Base-by-base conservation (phyloP, 2,888 invertebrate species). In the Tenthredo distinguenda region DNA sequence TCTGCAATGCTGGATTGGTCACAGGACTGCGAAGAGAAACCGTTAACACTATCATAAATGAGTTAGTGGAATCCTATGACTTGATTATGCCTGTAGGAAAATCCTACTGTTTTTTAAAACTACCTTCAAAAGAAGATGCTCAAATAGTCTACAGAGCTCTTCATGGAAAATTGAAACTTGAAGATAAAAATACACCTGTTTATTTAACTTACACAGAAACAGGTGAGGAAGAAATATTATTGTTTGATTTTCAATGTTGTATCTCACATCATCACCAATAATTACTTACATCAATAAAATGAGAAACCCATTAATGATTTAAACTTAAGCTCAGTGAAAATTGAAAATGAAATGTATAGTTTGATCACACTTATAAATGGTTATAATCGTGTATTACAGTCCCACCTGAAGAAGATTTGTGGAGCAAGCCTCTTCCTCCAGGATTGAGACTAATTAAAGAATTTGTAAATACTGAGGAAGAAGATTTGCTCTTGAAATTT, bases 1-100 rank as follows among this genome's bases (percentile, higher is more conserved):
- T 99, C n/a, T 97, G 97, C 89, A 99, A 99, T 94, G 97, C 96
- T 40, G 99, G 99, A 0, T 95, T 98, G 86, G 97, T 96, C 2
- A 98, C 97, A 88, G 97, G 98, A 6, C 94, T 98, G 34, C 94
- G 95, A 6, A 96, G 96, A 91, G 96, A 96, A 90, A 91, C 94
- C 76, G 90, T 98, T 12, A 91, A 96, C 6, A 91, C 94, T 68
- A 92, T 95, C 6, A 95, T 96, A 84, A 90, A 93, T 5, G 90
- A 94, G 85, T 94, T 94, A 92, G 95, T 96, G 0, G 86, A 90
- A 34, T 91, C 97, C 1, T 94, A 95, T 31, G 95, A 95, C 77
- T 95, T 97, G 58, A 92, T 96, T 55, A 96, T 98, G 95, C 92
- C 97, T 86, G 96, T 96, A 31, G 96, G 96, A 85, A 98, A 98